phyloP scores from a whole-genome alignment of 2,113 vertebrate species.

The Ploceus nigricollis region DNA sequence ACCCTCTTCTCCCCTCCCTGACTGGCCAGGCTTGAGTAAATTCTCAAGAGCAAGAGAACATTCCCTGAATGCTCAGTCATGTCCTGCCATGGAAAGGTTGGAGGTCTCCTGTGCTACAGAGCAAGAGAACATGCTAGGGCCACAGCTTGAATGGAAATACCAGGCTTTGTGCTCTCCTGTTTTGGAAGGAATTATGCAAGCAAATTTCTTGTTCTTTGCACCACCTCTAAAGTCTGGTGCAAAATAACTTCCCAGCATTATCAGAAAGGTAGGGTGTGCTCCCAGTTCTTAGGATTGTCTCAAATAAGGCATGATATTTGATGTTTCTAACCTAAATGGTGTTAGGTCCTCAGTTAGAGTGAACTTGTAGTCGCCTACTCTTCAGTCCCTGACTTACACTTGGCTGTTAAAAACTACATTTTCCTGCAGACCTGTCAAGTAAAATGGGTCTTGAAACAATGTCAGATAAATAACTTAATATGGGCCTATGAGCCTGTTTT shows the following conservation, averaged over 20 bases:
- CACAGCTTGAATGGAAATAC: background rate
- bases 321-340: background rate
- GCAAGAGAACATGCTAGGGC: background rate
- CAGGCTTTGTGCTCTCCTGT: background rate
- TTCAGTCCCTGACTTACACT: background rate
- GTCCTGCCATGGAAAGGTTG: background rate
- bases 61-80: background rate
- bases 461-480: background rate
- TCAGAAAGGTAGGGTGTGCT: background rate
- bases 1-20: background rate
- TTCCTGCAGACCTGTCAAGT: background rate
- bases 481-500: background rate
- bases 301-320: background rate
- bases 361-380: accelerated
- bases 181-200: background rate
- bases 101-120: background rate
- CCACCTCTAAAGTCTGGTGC: background rate
- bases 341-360: background rate
- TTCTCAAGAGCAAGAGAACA: background rate
- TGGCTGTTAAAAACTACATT: background rate
- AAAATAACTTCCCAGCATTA: background rate
- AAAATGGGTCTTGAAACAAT: background rate
- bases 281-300: background rate
- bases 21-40: background rate
- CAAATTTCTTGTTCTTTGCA: background rate